Conservation (phyloP, 92 coral and sea anemone species). For the Pocillopora grandis region DNA sequence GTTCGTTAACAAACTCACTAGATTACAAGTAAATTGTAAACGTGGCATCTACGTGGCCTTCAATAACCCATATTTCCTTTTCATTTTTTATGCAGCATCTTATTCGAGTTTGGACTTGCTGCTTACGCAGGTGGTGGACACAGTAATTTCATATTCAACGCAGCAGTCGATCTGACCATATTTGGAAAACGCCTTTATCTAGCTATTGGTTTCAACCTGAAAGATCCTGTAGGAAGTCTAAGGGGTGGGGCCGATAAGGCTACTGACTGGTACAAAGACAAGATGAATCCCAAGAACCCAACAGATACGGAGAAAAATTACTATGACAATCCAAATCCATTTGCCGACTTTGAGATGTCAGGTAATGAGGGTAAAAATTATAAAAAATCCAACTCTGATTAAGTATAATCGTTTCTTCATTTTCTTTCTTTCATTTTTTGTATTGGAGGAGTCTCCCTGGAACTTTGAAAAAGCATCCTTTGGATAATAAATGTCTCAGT, state of each 20-base stretch:
- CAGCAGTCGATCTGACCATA: conserved; percentile 94
- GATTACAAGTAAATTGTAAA: too few species aligned
- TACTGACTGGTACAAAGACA: conserved; percentile 78
- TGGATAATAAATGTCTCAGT: too few species aligned
- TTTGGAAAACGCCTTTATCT: conserved; percentile 93
- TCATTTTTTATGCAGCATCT: conserved; percentile 55
- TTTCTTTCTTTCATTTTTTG: too few species aligned
- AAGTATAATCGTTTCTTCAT: too few species aligned
- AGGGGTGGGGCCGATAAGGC: conserved; percentile 67
- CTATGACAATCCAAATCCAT: conserved; percentile 95
- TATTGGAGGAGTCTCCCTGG: too few species aligned
- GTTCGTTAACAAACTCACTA: too few species aligned
- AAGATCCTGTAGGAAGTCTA: conserved; percentile 73
- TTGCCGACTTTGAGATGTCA: conserved; percentile 88
- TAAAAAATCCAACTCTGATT: too few species aligned
- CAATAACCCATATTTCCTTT: background rate
- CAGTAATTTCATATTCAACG: conserved; percentile 72
- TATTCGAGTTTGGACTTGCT: conserved; percentile 86
- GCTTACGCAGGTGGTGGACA: conserved; percentile 61
- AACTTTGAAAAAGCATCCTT: too few species aligned
- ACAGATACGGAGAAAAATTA: conserved; percentile 81
- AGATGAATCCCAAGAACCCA: conserved; percentile 83
- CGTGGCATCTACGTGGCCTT: too few species aligned
- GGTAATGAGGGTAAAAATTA: conserved; percentile 42
- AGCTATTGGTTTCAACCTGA: conserved; percentile 70